Base-by-base conservation (phyloP, 2,113 vertebrate species). In the Dipodomys merriami region DNA sequence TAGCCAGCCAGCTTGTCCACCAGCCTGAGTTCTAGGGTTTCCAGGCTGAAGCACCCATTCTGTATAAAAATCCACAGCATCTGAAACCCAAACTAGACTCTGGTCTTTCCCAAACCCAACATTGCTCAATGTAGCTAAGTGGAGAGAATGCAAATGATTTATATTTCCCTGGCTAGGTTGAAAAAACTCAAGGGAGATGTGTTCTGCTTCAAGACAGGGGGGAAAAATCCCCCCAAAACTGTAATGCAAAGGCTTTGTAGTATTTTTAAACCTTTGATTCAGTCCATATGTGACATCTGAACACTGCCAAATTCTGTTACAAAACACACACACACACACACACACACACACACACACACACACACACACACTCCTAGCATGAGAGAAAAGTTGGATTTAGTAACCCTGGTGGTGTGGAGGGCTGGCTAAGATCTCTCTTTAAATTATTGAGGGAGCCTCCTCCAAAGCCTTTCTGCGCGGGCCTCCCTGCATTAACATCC, bases 231-330 rank as follows among this genome's bases (percentile, higher is more conserved):
- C 92, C 92, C 76, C 2, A 93, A 96, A 95, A 97, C 97, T 95
- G 97, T 93, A 95, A 96, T 90, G 97, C 88, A 90, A 94, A 95
- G 95, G 97, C 97, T 97, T 97, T 97, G 97, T 97, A 97, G 97
- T 97, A 96, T 97, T 97, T 98, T 96, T 93, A 95, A 97, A 97
- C 92, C 89, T 97, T 97, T 97, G 97, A 98, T 98, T 95, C 95
- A 94, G 96, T 98, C 97, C 97, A 98, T 97, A 97, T 98, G 98
- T 97, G 96, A 94, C 72, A 93, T 93, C 94, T 94, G 96, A 97
- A 96, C 97, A 97, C 97, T 96, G 97, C 96, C 95, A 96, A 94
- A 96, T 87, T 83, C 96, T 95, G 92, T 95, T 96, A 95, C 90
- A 95, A 96, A 81, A 94, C 85, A 93, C 81, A 86, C 65, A 85